Base-by-base conservation (phyloP, 2,113 vertebrate genomes). In the Eretmochelys imbricata region DNA sequence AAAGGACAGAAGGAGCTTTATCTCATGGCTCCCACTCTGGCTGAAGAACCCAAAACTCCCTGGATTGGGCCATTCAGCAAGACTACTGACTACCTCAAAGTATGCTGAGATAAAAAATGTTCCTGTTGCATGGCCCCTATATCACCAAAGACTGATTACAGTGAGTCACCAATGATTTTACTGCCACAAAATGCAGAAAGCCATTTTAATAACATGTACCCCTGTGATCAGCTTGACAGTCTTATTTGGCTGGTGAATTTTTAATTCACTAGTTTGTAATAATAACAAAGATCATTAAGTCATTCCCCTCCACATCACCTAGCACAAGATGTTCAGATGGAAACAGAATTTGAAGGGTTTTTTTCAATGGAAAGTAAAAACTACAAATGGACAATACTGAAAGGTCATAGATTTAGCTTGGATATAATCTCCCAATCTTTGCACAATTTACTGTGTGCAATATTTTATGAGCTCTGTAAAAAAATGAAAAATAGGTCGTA, bases 121-220 rank as follows among this genome's bases (percentile, higher is more conserved):
- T 38, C 65, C 65, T 72, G 65, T 69, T 35, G 19, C 89, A 85
- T 91, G 92, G 85, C 88, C 90, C 91, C 81, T 80, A 88, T 81
- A 95, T 95, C 92, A 95, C 91, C 57, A 91, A 92, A 96, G 89
- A 50, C 90, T 95, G 81, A 95, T 96, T 96, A 93, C 55, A 76
- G 79, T 72, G 90, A 93, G 93, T 96, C 95, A 92, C 93, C 94
- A 95, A 88, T 4, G 24, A 91, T 93, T 96, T 95, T 97, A 92
- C 5, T 86, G 93, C 93, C 94, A 75, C 83, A 95, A 95, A 93
- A 95, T 85, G 89, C 96, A 94, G 96, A 86, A 46, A 38, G n/a
- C 22, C 42, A 76, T 76, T 76, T 46, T 46, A 76, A 76, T 25
- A 42, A 24, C 72, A 46, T 46, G 19, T 25, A 76, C 38, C 38